Conservation (phyloP, 2,113 vertebrate species). For the Bothrops jararaca region DNA sequence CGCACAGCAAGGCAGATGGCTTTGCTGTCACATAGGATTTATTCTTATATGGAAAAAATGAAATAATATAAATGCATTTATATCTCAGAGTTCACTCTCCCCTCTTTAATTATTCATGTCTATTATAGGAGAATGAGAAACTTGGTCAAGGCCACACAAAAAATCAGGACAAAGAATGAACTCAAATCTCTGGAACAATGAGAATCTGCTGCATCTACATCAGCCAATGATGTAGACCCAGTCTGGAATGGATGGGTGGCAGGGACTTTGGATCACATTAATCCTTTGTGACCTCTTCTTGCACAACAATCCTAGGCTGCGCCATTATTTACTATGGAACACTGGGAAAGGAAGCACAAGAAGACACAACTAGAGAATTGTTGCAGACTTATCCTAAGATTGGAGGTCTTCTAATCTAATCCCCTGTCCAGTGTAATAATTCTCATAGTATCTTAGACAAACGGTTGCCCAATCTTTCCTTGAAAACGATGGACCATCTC, state of each 20-base stretch:
- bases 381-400: not conserved
- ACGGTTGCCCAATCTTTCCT: not conserved
- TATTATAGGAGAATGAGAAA: not conserved
- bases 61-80: not conserved
- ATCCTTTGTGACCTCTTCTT: not conserved
- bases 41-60: not conserved
- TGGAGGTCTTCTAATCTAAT: not conserved
- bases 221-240: not conserved
- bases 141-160: not conserved
- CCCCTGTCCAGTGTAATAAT: not conserved
- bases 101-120: not conserved
- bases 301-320: not conserved
- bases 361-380: not conserved
- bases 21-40: not conserved
- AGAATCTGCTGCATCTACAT: not conserved
- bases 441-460: not conserved
- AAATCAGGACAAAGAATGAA: not conserved
- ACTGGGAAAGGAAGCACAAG: not conserved
- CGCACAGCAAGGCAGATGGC: not conserved
- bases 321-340: not conserved
- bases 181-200: not conserved
- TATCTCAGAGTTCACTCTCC: not conserved
- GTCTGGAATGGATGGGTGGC: not conserved
- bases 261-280: not conserved
- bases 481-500: not conserved